These are phyloP conservation scores for Holacanthella duospinosa DNA, from an alignment of 2,888 invertebrate genomes.

Conservation along the genomic window DNA sequence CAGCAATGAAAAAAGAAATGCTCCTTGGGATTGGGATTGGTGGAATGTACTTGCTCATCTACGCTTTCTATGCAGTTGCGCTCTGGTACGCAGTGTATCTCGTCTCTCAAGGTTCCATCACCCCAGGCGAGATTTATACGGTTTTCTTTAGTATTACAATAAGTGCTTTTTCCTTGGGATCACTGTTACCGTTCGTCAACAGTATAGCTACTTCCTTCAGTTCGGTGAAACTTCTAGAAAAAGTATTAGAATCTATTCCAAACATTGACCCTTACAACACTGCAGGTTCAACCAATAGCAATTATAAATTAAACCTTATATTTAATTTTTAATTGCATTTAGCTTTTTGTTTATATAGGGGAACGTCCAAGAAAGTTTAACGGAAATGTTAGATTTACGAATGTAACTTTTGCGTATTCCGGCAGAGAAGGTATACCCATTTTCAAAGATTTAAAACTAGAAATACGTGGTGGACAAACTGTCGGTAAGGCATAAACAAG, in stretches of 20 bases:
- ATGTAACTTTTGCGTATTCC: constrained; percentile 65
- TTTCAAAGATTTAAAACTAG: constrained; percentile 40
- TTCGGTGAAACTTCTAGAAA: constrained; percentile 52
- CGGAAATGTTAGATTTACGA: constrained; percentile 59
- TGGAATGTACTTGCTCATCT: constrained; percentile 3
- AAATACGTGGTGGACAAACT: neutral
- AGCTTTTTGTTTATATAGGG: constrained; percentile 39
- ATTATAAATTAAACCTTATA: too few relatives aligned
- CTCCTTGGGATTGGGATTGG: constrained; percentile 4
- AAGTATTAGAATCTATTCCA: constrained; percentile 43
- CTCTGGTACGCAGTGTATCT: constrained; percentile 5
- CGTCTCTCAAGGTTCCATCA: neutral
- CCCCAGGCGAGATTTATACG: constrained; percentile 39
- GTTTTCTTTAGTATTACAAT: constrained; percentile 66
- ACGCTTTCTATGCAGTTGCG: constrained; percentile 4
- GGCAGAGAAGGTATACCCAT: constrained; percentile 59
- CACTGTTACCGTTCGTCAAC: constrained; percentile 68
- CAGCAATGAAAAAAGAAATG: neutral
- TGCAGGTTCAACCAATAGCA: too few relatives aligned
- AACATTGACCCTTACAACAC: constrained; percentile 43
- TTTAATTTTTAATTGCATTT: too few relatives aligned
- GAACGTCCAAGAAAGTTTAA: constrained; percentile 47
- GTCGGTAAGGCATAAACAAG: neutral
- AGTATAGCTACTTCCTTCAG: constrained; percentile 67
- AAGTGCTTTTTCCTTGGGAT: constrained; percentile 49